These are phyloP conservation scores for Copidosoma floridanum DNA, from an alignment of 1,140 invertebrate genomes.

Conservation along the genomic window DNA sequence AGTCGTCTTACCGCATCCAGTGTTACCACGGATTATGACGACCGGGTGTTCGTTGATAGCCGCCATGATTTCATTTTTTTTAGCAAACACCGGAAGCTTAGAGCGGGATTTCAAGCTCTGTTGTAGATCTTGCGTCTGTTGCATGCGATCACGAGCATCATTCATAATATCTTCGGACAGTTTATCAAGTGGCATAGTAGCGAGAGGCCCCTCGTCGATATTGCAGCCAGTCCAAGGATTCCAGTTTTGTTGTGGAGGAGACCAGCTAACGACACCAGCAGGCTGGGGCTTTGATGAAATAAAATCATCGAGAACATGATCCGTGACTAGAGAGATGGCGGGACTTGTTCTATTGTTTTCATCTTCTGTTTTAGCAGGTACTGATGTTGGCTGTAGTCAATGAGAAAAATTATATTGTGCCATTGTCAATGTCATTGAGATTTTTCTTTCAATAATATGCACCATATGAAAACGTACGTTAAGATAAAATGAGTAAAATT, in stretches of 20 bases:
- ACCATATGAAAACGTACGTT: no score
- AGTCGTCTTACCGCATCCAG: slow-evolving; percentile 89
- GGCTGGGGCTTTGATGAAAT: slow-evolving; percentile 58
- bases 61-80: slow-evolving; percentile 74
- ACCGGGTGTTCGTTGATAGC: slow-evolving; percentile 85
- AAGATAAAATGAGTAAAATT: no score
- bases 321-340: slow-evolving; percentile 59
- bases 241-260: slow-evolving; percentile 93
- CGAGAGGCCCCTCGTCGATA: slow-evolving; percentile 90
- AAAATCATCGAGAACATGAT: slow-evolving; percentile 66
- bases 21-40: slow-evolving; percentile 87
- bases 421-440: no score
- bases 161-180: slow-evolving; percentile 76
- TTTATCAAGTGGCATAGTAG: slow-evolving; percentile 73
- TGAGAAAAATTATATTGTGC: no score
- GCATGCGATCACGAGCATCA: slow-evolving; percentile 63
- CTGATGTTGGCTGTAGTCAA: background rate
- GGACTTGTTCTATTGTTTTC: slow-evolving; percentile 21
- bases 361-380: background rate
- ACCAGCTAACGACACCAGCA: slow-evolving; percentile 88
- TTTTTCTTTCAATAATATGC: no score
- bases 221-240: slow-evolving; percentile 94
- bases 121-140: slow-evolving; percentile 63
- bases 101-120: slow-evolving; percentile 69
- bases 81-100: slow-evolving; percentile 73